Percentiles rank a stretch among this genome's conserved stretches.
Conservation (phyloP, 2,113 vertebrate species). For the Platysteira castanea region DNA sequence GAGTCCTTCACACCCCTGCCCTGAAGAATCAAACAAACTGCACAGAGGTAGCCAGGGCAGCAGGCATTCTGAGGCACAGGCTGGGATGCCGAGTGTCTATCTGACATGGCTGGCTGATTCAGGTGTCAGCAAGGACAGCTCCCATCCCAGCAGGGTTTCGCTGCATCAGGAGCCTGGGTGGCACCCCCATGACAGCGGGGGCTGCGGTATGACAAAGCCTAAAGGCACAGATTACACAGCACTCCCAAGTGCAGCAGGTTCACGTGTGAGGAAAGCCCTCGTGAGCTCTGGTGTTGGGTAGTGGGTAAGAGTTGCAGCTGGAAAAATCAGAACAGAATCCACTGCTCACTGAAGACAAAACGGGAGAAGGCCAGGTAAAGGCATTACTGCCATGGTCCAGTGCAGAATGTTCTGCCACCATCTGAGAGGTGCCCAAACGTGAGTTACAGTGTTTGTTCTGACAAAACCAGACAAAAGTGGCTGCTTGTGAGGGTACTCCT, state of each 20-base stretch:
- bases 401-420: neutral
- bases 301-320: neutral
- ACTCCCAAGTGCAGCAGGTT: neutral
- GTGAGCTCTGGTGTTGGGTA: neutral
- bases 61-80: neutral
- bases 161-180: neutral
- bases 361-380: neutral
- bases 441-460: neutral
- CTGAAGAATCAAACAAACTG: neutral
- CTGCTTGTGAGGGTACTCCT: neutral
- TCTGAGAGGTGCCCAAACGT: neutral
- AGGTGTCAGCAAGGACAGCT: neutral
- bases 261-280: neutral
- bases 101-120: accelerated
- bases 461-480: neutral
- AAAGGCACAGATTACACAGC: neutral
- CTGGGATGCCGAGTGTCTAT: neutral
- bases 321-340: neutral
- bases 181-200: neutral
- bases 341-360: neutral
- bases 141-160: neutral
- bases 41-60: too few species aligned
- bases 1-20: neutral
- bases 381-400: neutral
- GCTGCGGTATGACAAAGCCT: neutral